These are phyloP conservation scores for Fulica atra DNA, from an alignment of 2,113 vertebrate genomes.

Conservation along the genomic window DNA sequence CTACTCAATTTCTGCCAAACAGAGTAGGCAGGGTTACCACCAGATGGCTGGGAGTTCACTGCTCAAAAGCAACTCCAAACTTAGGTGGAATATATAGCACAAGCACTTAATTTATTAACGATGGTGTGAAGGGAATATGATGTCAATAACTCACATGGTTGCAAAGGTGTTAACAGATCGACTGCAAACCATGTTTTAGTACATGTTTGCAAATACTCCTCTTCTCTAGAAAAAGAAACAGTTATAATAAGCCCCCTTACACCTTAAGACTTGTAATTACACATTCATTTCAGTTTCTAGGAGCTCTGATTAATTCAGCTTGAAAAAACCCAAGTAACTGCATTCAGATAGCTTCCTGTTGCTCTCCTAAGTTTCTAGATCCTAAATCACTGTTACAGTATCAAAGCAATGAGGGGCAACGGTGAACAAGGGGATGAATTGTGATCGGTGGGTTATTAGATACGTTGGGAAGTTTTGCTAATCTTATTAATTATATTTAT, in stretches of 20 bases:
- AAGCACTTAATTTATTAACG: not conserved
- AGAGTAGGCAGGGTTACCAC: not conserved
- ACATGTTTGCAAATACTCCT: not conserved
- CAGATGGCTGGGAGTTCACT: not conserved
- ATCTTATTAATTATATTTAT: conserved; percentile 79
- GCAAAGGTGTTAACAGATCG: not conserved
- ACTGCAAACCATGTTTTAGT: not conserved
- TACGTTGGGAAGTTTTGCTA: conserved; percentile 69
- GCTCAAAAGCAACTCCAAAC: not conserved
- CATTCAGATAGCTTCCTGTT: not conserved
- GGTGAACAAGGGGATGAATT: conserved; percentile 71
- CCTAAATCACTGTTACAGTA: conserved; percentile 37
- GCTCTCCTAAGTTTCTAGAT: not conserved
- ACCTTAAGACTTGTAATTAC: not conserved
- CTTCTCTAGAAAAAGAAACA: not conserved
- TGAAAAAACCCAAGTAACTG: not conserved
- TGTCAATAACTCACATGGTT: not conserved
- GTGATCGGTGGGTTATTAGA: conserved; percentile 77
- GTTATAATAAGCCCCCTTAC: not conserved
- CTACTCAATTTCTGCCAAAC: not conserved
- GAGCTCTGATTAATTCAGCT: not conserved
- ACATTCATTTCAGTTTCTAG: not conserved
- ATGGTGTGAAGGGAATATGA: not conserved
- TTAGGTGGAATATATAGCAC: not conserved
- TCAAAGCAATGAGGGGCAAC: conserved; percentile 43